Conservation (phyloP, 2,797 vertebrate species). For the Pristis pectinata region DNA sequence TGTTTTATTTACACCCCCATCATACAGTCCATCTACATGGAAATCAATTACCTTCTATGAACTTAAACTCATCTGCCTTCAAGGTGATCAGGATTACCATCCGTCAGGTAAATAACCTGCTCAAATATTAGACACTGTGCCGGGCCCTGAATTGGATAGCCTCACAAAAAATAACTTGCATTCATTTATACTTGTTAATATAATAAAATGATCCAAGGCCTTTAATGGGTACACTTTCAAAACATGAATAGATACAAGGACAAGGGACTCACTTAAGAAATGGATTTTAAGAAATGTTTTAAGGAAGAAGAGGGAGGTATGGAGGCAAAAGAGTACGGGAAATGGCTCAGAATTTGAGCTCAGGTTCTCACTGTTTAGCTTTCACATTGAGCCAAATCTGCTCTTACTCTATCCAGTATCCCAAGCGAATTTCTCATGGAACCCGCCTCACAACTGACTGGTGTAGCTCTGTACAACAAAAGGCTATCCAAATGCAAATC, state of each 20-base stretch:
- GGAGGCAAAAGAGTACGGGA: not conserved
- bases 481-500: too few relatives aligned
- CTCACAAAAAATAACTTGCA: not conserved
- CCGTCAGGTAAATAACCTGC: not conserved
- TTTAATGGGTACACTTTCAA: not conserved
- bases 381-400: too few relatives aligned
- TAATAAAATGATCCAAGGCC: not conserved
- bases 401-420: too few relatives aligned
- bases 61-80: not conserved
- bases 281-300: not conserved
- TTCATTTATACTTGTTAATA: not conserved
- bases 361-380: too few relatives aligned
- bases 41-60: not conserved
- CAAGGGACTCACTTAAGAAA: not conserved
- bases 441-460: too few relatives aligned
- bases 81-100: not conserved
- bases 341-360: too few relatives aligned
- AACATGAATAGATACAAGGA: not conserved
- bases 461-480: too few relatives aligned
- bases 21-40: not conserved
- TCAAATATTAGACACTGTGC: not conserved
- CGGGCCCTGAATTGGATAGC: not conserved
- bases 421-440: too few relatives aligned
- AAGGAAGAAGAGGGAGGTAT: not conserved
- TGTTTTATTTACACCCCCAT: not conserved